A percentile compares a stretch with the other conserved stretches of the same genome.
Conservation (phyloP, 2,113 vertebrate species). For the Noctilio leporinus region DNA sequence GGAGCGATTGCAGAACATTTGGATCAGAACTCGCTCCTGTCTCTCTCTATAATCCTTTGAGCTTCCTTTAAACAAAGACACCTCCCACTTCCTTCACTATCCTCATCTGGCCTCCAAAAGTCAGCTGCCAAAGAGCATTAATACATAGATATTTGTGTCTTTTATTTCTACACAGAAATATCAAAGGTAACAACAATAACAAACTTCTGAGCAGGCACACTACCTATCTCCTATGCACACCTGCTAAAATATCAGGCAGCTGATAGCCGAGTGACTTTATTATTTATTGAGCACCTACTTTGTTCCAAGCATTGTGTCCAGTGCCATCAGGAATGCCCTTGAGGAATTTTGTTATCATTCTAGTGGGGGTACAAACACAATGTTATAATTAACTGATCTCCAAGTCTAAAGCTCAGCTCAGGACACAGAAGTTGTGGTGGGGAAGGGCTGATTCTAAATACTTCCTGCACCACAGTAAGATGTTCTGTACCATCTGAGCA, state of each 20-base stretch:
- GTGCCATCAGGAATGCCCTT: neutral
- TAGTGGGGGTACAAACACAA: neutral
- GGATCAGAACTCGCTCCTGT: neutral
- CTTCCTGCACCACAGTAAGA: neutral
- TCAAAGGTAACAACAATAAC: neutral
- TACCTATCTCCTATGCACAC: neutral
- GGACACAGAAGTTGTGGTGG: neutral
- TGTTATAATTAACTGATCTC: neutral
- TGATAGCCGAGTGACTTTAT: neutral
- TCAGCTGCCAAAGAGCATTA: neutral
- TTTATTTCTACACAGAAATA: conserved; percentile 30
- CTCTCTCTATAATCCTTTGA: neutral
- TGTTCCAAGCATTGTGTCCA: neutral
- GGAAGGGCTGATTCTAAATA: neutral
- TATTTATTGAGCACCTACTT: neutral
- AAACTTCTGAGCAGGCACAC: neutral
- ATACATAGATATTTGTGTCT: neutral
- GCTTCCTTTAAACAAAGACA: conserved; percentile 42
- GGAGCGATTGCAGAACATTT: conserved; percentile 36
- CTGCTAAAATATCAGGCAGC: neutral
- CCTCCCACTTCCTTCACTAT: neutral
- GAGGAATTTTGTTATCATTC: neutral
- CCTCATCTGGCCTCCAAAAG: neutral
- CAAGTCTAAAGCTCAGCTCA: neutral
- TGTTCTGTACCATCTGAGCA: neutral